Evolutionary conservation across 2,113 vertebrate species (phyloP), one percentile per base, ranked within the genome.

Genomic region (Elgaria multicarinata): DNA sequence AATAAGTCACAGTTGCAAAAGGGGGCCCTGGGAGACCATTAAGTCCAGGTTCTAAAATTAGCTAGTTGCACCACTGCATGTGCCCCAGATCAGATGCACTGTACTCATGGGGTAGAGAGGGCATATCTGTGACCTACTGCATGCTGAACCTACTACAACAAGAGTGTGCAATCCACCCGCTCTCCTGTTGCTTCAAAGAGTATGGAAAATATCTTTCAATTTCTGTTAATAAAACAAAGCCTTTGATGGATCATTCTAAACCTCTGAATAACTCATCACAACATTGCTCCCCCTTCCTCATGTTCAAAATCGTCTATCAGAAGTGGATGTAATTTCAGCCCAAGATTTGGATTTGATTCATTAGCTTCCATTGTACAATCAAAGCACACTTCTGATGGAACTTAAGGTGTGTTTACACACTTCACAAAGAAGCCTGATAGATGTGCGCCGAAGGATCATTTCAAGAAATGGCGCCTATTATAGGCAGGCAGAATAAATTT

Each of bases 161-260:
- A 24, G 20, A 53, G 44, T 12, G 28, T 13, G 26, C 3, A 12
- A 46, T 33, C 53, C 55, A 22, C 5, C 26, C 39, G n/a, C 1
- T 64, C 39, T 7, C 4, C 18, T 46, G 42, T 58, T 88, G 89
- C 42, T 91, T 69, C n/a, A 90, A 92, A 90, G 89, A 13, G 44
- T 92, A 39, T 88, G 58, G 26, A 92, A 84, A 66, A 72, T 95
- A 36, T 86, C 4, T 91, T 93, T 55, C 87, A 20, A 92, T 92
- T 91, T 93, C 72, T 82, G 75, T 12, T 66, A 67, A 84, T 81
- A 91, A 94, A 89, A 12, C 72, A 78, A 20, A 79, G 18, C 22
- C 90, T 84, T 94, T 94, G 53, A 95, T 85, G 28, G 74, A 93
- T 91, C 78, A 90, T 92, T 96, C 94, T 85, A 79, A 93, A 87